Conservation (phyloP, 2,113 vertebrate species). For the Gasterosteus nipponicus region DNA sequence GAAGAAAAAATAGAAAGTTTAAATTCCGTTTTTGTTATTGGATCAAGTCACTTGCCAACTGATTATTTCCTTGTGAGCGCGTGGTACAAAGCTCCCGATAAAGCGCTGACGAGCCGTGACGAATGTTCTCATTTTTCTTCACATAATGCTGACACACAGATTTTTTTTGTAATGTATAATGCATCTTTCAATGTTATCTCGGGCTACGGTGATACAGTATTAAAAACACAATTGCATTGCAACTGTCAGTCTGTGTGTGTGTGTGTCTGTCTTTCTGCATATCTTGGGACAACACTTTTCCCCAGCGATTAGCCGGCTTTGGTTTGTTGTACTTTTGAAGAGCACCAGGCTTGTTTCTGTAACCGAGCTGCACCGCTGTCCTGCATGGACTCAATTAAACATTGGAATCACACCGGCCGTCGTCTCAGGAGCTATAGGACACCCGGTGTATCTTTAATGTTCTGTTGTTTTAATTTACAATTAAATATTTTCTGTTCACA, state of each 20-base stretch:
- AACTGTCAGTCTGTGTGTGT: constrained; percentile 16
- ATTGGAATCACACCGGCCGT: background rate
- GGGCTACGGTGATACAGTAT: constrained; percentile 22
- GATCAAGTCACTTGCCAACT: constrained; percentile 70
- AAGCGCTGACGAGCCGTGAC: constrained; percentile 56
- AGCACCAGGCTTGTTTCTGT: constrained; percentile 24
- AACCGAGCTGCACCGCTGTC: constrained; percentile 7
- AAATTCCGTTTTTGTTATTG: constrained; percentile 73
- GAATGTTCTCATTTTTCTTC: constrained; percentile 53
- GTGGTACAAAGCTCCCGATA: constrained; percentile 55
- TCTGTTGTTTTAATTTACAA: too few relatives aligned
- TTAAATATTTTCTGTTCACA: background rate
- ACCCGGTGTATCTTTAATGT: too few relatives aligned
- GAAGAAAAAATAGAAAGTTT: constrained; percentile 43
- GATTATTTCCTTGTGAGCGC: constrained; percentile 55
- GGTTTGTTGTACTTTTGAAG: constrained; percentile 9
- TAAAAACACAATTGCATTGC: constrained; percentile 39
- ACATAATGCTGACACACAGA: constrained; percentile 50
- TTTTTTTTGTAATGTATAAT: constrained; percentile 39
- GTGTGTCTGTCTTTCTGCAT: constrained; percentile 20
- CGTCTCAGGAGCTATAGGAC: background rate
- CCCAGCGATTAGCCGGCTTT: constrained; percentile 27
- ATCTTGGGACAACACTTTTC: constrained; percentile 1
- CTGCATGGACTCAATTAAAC: constrained; percentile 10
- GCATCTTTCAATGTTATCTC: constrained; percentile 27